phyloP scores from a whole-genome alignment of 2,113 vertebrate genomes.

The Parus major region DNA sequence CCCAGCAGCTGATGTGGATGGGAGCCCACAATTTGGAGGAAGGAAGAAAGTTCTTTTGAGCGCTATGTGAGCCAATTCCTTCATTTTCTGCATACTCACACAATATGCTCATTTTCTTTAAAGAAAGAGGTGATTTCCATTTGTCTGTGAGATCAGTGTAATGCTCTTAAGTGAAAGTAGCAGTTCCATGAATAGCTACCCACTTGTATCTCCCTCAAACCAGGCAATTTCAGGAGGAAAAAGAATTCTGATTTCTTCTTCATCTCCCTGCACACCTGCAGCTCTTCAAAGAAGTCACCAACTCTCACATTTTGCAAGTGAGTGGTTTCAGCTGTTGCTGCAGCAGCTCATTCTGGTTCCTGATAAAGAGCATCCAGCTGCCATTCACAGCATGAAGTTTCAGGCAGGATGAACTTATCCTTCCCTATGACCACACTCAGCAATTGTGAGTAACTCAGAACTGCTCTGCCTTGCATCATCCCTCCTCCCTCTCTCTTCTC shows the following conservation, averaged over 20 bases:
- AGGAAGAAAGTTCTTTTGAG: background rate
- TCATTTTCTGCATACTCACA: background rate
- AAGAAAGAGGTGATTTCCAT: background rate
- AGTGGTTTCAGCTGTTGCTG: background rate
- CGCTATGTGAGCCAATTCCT: rapidly evolving
- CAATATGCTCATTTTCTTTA: background rate
- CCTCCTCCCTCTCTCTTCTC: background rate
- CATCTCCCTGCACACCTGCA: background rate
- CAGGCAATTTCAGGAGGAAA: background rate
- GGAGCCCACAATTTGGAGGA: background rate
- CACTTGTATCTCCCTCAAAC: background rate
- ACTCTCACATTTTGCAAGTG: background rate
- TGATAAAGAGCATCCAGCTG: background rate
- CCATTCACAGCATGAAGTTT: background rate
- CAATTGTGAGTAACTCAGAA: background rate
- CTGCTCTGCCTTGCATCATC: background rate
- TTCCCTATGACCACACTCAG: background rate
- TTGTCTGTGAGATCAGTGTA: background rate
- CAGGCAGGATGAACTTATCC: background rate
- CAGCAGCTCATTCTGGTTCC: background rate
- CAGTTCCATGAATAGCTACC: background rate
- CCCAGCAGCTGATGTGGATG: background rate
- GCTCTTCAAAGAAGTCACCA: background rate
- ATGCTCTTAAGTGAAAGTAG: background rate
- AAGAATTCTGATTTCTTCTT: background rate